phyloP scores from a whole-genome alignment of 2,888 invertebrate species.

The Blastobasis adustella region DNA sequence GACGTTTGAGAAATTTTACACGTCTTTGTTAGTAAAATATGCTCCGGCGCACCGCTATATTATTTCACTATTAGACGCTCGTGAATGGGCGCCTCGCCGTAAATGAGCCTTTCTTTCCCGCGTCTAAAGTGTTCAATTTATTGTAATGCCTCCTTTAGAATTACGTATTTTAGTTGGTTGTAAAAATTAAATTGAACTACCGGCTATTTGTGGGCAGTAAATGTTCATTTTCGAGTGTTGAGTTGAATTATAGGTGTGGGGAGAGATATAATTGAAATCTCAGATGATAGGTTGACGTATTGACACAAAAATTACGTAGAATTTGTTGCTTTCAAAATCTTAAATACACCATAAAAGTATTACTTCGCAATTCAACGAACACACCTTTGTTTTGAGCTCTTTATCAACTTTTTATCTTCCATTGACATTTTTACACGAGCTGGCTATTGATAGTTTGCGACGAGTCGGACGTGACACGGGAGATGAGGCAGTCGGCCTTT shows the following conservation, averaged over 20 bases:
- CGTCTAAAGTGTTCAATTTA: slow-evolving; percentile 47
- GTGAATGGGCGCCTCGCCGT: slow-evolving; percentile 52
- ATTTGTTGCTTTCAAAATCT: no score
- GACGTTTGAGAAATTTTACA: slow-evolving; percentile 67
- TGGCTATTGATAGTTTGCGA: slow-evolving; percentile 8
- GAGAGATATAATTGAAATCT: no score
- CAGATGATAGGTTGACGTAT: no score
- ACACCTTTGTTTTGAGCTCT: no score
- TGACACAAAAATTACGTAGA: no score
- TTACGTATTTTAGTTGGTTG: background rate
- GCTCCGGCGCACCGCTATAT: slow-evolving; percentile 44
- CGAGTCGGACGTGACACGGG: slow-evolving; percentile 25
- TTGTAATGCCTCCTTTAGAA: slow-evolving; percentile 28
- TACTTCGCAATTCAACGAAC: no score
- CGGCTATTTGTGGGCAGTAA: slow-evolving; percentile 11
- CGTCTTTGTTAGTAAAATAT: slow-evolving; percentile 60
- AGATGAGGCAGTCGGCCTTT: slow-evolving; percentile 55
- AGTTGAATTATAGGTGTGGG: no score
- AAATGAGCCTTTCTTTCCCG: slow-evolving; percentile 45
- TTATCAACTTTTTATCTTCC: no score
- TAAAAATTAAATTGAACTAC: slow-evolving; percentile 23
- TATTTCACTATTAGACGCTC: slow-evolving; percentile 47
- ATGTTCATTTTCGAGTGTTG: no score
- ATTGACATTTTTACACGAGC: background rate
- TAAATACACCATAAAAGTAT: no score